phyloP scores from a whole-genome alignment of 2,888 invertebrate species.

The Adineta ricciae region DNA sequence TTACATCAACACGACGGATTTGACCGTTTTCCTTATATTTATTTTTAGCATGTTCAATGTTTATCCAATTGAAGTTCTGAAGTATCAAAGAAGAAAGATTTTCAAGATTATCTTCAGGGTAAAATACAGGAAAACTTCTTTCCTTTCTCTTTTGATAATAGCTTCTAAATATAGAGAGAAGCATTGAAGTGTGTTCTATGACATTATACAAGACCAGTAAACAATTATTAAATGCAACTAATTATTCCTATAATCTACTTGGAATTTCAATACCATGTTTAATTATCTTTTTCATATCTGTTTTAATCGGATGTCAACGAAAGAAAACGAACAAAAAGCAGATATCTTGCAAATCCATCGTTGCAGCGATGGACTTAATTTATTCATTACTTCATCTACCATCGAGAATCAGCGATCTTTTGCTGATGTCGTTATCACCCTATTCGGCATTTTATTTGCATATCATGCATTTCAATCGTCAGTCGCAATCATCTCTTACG shows the following conservation, averaged over 20 bases:
- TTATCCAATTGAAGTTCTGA: background rate
- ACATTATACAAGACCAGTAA: background rate
- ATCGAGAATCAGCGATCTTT: background rate
- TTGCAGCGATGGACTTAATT: background rate
- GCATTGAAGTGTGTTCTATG: background rate
- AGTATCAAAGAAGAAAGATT: background rate
- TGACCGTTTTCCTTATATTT: background rate
- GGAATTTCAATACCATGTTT: background rate
- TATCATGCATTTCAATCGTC: background rate
- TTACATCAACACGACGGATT: background rate
- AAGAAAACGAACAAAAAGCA: background rate
- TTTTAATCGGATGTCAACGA: background rate
- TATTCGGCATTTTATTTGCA: background rate
- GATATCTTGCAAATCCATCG: background rate
- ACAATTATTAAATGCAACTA: background rate
- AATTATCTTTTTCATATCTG: background rate
- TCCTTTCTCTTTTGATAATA: no score
- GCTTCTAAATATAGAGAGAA: background rate
- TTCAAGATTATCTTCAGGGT: background rate
- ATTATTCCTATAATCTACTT: background rate
- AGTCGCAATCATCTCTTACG: background rate
- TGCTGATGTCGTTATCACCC: background rate
- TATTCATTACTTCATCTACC: background rate
- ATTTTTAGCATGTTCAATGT: background rate
- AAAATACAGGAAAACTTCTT: background rate